phyloP scores from a whole-genome alignment of 92 coral and sea anemone genomes.

The Zoanthus solanderi region DNA sequence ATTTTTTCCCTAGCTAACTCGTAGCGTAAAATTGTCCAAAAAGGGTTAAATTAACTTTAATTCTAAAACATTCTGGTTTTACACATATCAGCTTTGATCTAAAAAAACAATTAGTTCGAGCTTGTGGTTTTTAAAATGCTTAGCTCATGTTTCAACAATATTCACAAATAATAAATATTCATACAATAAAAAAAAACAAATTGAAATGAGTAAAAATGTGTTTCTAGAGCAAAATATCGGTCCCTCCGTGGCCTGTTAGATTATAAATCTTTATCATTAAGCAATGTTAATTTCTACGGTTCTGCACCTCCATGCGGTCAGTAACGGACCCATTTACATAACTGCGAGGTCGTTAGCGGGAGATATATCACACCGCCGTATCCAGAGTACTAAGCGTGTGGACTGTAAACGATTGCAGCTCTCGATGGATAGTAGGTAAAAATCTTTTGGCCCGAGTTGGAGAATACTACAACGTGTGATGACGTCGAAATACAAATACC shows the following conservation, averaged over 20 bases:
- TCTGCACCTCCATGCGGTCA: no score
- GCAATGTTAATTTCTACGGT: no score
- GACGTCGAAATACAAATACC: no score
- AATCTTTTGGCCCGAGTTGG: no score
- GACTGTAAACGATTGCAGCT: no score
- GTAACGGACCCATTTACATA: no score
- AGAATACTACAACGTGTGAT: no score
- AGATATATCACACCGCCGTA: no score
- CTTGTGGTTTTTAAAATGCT: slow-evolving; percentile 27
- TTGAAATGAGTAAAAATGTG: background rate
- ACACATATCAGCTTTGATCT: background rate
- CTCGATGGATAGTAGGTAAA: no score
- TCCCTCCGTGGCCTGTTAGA: background rate
- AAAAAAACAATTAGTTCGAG: background rate
- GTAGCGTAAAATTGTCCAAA: background rate
- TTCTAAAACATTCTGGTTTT: background rate
- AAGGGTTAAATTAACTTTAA: background rate
- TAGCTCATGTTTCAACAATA: slow-evolving; percentile 48
- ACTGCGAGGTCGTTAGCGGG: no score
- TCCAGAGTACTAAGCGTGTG: no score
- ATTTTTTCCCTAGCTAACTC: background rate
- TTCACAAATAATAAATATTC: slow-evolving; percentile 39
- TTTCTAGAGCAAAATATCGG: background rate
- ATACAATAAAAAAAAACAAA: slow-evolving; percentile 17
- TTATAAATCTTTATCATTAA: no score